Conservation (phyloP, 2,888 invertebrate species). For the Drosophila subsilvestris region DNA sequence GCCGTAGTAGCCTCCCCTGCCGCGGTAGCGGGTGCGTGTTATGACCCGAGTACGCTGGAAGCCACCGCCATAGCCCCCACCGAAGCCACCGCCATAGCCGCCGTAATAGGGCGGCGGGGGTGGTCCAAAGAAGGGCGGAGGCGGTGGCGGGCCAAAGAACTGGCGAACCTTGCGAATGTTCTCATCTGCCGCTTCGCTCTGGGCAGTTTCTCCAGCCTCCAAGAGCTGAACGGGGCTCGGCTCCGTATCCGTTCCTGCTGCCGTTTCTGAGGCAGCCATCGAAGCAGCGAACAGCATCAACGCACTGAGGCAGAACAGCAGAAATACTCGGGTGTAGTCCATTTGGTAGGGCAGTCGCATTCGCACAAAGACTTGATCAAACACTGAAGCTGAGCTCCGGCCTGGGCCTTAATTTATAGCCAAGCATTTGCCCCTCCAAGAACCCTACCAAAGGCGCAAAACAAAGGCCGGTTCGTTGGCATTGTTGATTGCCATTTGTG, state of each 20-base stretch:
- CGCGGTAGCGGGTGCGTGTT: constrained; percentile 70
- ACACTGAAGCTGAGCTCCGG: constrained; percentile 49
- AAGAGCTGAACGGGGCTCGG: background rate
- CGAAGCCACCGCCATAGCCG: constrained; percentile 42
- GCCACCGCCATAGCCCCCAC: constrained; percentile 36
- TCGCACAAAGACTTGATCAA: constrained; percentile 25
- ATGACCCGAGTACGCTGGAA: constrained; percentile 64
- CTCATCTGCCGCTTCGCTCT: constrained; percentile 46
- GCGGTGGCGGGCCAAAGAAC: constrained; percentile 58
- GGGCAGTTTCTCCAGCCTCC: constrained; percentile 48
- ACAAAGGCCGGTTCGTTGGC: constrained; percentile 57
- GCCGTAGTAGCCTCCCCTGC: constrained; percentile 52
- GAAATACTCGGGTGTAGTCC: constrained; percentile 43
- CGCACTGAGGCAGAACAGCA: constrained; percentile 39
- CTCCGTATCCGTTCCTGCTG: constrained; percentile 14
- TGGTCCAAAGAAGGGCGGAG: constrained; percentile 67
- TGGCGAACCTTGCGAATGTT: constrained; percentile 67
- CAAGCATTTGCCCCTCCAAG: constrained; percentile 27
- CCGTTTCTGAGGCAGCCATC: constrained; percentile 5
- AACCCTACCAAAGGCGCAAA: constrained; percentile 14
- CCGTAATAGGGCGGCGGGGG: constrained; percentile 57
- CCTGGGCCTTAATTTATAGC: constrained; percentile 60
- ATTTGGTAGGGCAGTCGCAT: constrained; percentile 43
- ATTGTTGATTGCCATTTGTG: constrained; percentile 57
- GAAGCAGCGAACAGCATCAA: constrained; percentile 24